Percentiles rank a stretch among this genome's conserved stretches.
Conservation (phyloP, 1,140 invertebrate genomes). For the Saccostrea echinata region DNA sequence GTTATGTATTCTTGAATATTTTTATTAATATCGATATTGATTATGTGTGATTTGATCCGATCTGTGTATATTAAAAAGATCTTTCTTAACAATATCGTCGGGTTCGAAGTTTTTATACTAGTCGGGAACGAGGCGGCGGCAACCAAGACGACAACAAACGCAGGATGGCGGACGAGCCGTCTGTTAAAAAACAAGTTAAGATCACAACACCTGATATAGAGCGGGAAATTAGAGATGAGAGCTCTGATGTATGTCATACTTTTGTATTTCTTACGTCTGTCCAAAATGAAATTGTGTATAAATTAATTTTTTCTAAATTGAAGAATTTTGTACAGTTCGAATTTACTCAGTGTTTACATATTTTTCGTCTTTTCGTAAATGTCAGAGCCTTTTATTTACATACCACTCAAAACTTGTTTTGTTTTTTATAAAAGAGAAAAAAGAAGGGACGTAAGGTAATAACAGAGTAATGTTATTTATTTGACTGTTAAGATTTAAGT, state of each 20-base stretch:
- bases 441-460: not conserved
- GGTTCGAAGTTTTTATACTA: not conserved
- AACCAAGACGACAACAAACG: constrained; percentile 35
- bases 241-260: constrained; percentile 8
- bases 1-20: too few species aligned
- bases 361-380: not conserved
- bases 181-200: not conserved
- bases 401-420: too few species aligned
- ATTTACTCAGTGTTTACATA: not conserved
- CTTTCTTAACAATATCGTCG: not conserved
- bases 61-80: too few species aligned
- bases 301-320: not conserved
- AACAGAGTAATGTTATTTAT: too few species aligned
- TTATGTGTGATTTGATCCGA: too few species aligned
- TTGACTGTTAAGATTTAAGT: too few species aligned
- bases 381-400: too few species aligned
- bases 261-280: not conserved
- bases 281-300: not conserved
- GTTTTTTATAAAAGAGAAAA: constrained; percentile 12
- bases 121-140: constrained; percentile 2
- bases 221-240: constrained; percentile 11
- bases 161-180: constrained; percentile 10
- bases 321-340: not conserved
- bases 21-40: too few species aligned
- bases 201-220: constrained; percentile 26